Base-by-base conservation (phyloP, 2,888 invertebrate genomes). In the Corythucha ciliata region DNA sequence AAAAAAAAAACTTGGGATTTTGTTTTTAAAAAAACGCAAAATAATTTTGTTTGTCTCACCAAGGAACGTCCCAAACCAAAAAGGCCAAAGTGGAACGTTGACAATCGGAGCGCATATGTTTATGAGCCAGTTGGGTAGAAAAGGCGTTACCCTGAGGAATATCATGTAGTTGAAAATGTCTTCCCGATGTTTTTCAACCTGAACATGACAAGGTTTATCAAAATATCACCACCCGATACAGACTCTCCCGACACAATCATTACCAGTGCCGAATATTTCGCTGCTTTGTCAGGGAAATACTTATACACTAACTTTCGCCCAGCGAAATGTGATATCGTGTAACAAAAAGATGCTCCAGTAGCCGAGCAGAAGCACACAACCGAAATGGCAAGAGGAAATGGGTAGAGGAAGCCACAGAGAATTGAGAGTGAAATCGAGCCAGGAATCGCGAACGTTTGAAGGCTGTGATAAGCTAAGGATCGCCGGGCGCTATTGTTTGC, bases 361-460 rank as follows among this genome's bases (percentile, higher is more conserved):
- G 94, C 92, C 57, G 97, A 98, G 70, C 98, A 98, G 58, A 81
- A 83, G 65, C 90, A 91, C 1, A 91, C 92, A 56, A 97, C 72
- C 49, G 80, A 65, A 61, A 99, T 70, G 5, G 98, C 98, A 59
- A 89, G 68, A 40, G 83, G 81, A 70, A 97, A 97, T 54, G 91
- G 87, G 67, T 96, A 98, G 33, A 98, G 73, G 69, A 94, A 98
- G 57, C 98, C 98, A 56, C 93, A 91, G 47, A 98, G 74, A 62
- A 98, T 93, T 58, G 96, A 97, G 48, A 98, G 74, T 67, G 97
- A 98, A 66, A 98, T 81, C 14, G 97, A 97, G 58, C 98, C 98
- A 57, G 98, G 98, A 73, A 98, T 98, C 64, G 97, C 97, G 75
- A 98, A 98, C 56, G 97, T 92, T 79, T 98, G 98, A 66, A 98